Conservation (phyloP, 2,113 vertebrate species). For the Elephas maximus region DNA sequence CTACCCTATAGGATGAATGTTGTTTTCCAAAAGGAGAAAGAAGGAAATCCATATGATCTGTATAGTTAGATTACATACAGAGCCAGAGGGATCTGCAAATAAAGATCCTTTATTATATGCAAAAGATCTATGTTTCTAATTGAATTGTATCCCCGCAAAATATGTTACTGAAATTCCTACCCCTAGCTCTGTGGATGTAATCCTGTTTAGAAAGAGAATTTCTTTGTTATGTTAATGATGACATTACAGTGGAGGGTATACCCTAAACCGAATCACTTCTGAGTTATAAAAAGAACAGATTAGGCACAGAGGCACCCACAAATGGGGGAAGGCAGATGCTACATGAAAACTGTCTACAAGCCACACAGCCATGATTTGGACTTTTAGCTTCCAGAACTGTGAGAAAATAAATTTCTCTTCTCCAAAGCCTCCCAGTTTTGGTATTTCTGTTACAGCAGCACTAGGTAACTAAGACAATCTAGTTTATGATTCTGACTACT, state of each 20-base stretch:
- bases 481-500: conserved; percentile 4
- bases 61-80: not conserved
- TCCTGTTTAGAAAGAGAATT: not conserved
- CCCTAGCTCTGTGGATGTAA: not conserved
- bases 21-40: not conserved
- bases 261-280: not conserved
- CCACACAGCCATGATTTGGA: not conserved
- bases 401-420: not conserved
- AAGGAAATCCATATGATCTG: not conserved
- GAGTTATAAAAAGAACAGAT: not conserved
- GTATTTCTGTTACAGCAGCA: not conserved
- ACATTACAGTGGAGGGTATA: not conserved
- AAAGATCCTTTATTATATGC: not conserved
- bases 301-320: not conserved
- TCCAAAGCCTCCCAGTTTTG: not conserved
- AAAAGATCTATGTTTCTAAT: not conserved
- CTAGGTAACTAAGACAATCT: not conserved
- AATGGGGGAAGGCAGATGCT: not conserved
- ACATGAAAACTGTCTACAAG: not conserved
- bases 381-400: not conserved
- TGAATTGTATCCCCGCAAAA: not conserved
- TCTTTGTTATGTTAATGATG: not conserved
- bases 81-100: not conserved
- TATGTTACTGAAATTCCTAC: not conserved
- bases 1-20: not conserved